A percentile compares a stretch with the other conserved stretches of the same genome.
These are phyloP conservation scores for Danio choprae DNA, from an alignment of 2,797 vertebrate species.

Conservation along the genomic window DNA sequence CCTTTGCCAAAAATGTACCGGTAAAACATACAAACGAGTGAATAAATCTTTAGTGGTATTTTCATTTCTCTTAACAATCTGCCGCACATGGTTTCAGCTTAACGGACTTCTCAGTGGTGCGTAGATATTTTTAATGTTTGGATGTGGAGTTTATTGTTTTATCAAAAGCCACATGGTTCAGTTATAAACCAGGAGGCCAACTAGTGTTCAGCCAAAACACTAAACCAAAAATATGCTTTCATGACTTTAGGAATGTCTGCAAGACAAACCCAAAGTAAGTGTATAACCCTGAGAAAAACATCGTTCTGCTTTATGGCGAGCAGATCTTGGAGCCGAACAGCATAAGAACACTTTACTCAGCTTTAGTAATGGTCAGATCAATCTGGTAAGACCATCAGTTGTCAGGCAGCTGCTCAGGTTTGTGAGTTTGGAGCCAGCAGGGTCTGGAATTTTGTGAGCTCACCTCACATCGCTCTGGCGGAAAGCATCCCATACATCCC, in stretches of 20 bases:
- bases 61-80: conserved; percentile 19
- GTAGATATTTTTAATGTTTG: conserved; percentile 50
- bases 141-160: conserved; percentile 54
- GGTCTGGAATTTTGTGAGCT: conserved; percentile 46
- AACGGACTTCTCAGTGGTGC: conserved; percentile 33
- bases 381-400: conserved; percentile 51
- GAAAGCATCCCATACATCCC: conserved; percentile 54
- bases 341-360: conserved; percentile 35
- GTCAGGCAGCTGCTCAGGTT: conserved; percentile 36
- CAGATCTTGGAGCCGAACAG: conserved; percentile 36
- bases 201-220: conserved; percentile 47
- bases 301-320: conserved; percentile 24
- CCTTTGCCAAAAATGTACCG: not conserved
- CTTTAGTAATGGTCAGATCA: conserved; percentile 44
- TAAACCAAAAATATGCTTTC: conserved; percentile 41
- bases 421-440: conserved; percentile 23
- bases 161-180: conserved; percentile 56
- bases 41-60: conserved; percentile 25
- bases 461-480: conserved; percentile 32
- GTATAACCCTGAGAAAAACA: conserved; percentile 38
- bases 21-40: conserved; percentile 20
- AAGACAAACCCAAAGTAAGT: conserved; percentile 20
- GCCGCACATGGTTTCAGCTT: conserved; percentile 21
- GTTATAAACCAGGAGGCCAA: conserved; percentile 45
- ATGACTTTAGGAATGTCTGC: conserved; percentile 50